Percentiles rank a stretch among this genome's conserved stretches.
Conservation (phyloP, 2,888 invertebrate species). For the Polyommatus iphigenia region DNA sequence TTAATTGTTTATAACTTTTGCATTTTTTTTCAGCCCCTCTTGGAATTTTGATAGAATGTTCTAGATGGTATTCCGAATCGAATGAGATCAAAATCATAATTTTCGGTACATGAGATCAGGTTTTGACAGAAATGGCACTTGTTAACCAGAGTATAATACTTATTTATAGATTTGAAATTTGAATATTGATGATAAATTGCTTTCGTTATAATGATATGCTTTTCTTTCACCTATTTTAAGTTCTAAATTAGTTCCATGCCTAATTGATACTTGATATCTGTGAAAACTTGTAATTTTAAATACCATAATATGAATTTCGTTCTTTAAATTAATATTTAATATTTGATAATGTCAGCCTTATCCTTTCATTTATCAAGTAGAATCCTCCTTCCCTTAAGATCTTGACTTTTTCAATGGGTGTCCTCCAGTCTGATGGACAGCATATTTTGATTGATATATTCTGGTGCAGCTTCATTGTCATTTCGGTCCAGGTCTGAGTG, state of each 20-base stretch:
- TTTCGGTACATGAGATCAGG: too few species aligned
- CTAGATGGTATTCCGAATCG: too few species aligned
- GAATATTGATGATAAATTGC: background rate
- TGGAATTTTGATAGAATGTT: too few species aligned
- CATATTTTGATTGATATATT: slow-evolving; percentile 29
- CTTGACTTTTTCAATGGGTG: slow-evolving; percentile 3
- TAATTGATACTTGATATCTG: background rate
- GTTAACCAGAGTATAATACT: too few species aligned
- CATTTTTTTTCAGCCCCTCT: too few species aligned
- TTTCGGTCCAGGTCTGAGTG: slow-evolving; percentile 30
- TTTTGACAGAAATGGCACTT: too few species aligned
- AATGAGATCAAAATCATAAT: too few species aligned
- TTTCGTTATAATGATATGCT: background rate
- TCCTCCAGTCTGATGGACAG: slow-evolving; percentile 9
- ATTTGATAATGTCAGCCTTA: background rate
- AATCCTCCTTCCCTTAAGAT: background rate
- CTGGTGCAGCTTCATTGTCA: slow-evolving; percentile 19
- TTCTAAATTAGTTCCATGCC: background rate
- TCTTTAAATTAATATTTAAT: background rate
- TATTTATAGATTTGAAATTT: background rate
- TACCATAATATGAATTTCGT: background rate
- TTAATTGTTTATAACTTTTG: too few species aligned
- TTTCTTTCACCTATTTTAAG: background rate
- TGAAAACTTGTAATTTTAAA: background rate
- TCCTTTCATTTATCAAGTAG: background rate